phyloP scores from a whole-genome alignment of 1,140 invertebrate genomes.

The Gonatopus flavifemur region DNA sequence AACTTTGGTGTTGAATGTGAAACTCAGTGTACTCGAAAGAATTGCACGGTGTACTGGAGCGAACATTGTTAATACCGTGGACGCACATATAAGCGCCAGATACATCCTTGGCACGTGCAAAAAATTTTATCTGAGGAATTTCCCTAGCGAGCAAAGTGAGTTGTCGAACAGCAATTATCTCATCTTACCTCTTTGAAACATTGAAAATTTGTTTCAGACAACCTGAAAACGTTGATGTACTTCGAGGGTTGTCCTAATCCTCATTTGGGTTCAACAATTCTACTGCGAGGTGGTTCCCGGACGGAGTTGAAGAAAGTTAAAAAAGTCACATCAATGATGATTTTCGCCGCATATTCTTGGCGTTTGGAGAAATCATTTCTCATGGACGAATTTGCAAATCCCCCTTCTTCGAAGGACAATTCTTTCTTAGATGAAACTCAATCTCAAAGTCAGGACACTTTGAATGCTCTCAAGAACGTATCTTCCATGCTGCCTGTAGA shows the following conservation, averaged over 20 bases:
- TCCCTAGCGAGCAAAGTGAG: conserved; percentile 61
- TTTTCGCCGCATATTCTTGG: conserved; percentile 90
- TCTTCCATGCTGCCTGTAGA: conserved; percentile 38
- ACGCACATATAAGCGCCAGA: conserved; percentile 78
- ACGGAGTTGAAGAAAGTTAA: conserved; percentile 83
- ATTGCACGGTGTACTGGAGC: conserved; percentile 82
- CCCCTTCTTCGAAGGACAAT: conserved; percentile 59
- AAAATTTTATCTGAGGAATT: conserved; percentile 79
- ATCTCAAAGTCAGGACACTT: conserved; percentile 14
- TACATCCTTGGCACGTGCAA: conserved; percentile 86
- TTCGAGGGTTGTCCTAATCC: conserved; percentile 87
- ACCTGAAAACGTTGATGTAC: conserved; percentile 86
- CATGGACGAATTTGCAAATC: conserved; percentile 76
- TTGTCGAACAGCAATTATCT: too few relatives aligned
- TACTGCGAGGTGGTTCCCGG: conserved; percentile 78
- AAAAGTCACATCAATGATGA: conserved; percentile 76
- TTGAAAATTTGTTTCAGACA: too few relatives aligned
- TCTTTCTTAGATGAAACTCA: conserved; percentile 51
- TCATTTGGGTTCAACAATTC: conserved; percentile 85
- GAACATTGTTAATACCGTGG: conserved; percentile 86
- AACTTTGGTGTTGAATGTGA: conserved; percentile 87
- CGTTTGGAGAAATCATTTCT: conserved; percentile 88
- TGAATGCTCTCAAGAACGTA: conserved; percentile 36
- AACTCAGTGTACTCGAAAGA: conserved; percentile 80
- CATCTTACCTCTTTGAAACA: too few relatives aligned